Base-by-base conservation (phyloP, 2,113 vertebrate species). In the Aviceda subcristata region DNA sequence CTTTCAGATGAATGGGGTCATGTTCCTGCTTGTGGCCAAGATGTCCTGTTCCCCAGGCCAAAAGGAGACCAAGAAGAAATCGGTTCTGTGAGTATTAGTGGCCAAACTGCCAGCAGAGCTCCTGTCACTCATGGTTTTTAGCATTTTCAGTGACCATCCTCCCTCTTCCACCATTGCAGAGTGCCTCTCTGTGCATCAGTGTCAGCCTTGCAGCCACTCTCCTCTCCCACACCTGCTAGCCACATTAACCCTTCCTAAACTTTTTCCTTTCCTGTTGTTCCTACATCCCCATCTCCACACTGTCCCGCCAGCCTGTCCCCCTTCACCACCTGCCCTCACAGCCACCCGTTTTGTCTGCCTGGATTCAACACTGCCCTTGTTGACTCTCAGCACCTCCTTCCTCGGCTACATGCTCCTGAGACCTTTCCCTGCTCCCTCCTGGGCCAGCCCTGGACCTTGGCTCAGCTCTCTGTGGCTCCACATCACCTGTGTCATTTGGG, bases 21-120 rank as follows among this genome's bases (percentile, higher is more conserved):
- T 99, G 98, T 99, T 99, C 98, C 98, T 99, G 96, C 98, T 99
- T 73, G 99, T 99, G 78, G 98, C 99, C 94, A 99, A 99, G 97
- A 99, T 99, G 92, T 99, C 99, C 91, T 99, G 99, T 93, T 99
- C 98, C 94, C 96, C 99, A 24, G 98, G 99, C 86, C 99, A 99
- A 98, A 99, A 99, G 97, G 99, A 99, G 95, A 98, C 99, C 63
- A 99, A 99, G 98, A 99, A 99, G 98, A 98, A 99, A 75, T 98
- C 99, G 4, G 98, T 99, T 96, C 98, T 99, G 99, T 99, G 98
- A 99, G 99, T 99, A 94, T 94, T 91, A 86, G 62, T 82, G 90
- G 82, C 68, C 66, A 90, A 38, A 69, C 55, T 93, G 72, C 62
- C 73, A 85, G 75, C 66, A 75, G n/a, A 77, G 38, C 57, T 93